Evolutionary conservation across 2,797 vertebrate species (phyloP).

Genomic region (Onychomys leucogaster): DNA sequence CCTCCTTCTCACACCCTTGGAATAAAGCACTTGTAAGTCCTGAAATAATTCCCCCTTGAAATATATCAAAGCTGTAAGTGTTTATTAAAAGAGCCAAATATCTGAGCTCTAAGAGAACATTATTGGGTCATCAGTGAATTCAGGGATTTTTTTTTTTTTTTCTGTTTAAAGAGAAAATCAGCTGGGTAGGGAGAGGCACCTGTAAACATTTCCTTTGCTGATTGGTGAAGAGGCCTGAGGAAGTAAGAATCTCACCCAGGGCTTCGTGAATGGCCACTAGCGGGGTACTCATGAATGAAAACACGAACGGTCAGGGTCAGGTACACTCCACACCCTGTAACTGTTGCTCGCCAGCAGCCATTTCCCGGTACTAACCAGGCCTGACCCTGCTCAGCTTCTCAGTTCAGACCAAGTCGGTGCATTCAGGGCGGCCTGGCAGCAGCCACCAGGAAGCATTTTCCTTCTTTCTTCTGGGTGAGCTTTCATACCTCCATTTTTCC

Average conservation of each 20-base stretch:
- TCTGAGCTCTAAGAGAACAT: conserved; percentile 74
- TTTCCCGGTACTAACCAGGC: not conserved
- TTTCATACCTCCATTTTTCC: conserved; percentile 48
- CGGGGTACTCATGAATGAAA: not conserved
- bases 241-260: not conserved
- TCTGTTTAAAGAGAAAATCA: not conserved
- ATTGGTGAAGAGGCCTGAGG: not conserved
- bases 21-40: not conserved
- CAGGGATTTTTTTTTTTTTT: not conserved
- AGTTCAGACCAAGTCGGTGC: not conserved
- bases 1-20: not conserved
- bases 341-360: not conserved
- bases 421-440: not conserved
- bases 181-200: not conserved
- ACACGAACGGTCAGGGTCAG: not conserved
- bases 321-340: not conserved
- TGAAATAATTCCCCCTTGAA: conserved; percentile 25
- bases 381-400: not conserved
- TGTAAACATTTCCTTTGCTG: not conserved
- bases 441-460: not conserved
- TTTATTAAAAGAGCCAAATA: conserved; percentile 55
- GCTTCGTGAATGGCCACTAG: conserved; percentile 26
- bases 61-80: not conserved
- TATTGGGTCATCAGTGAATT: conserved; percentile 33
- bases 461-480: conserved; percentile 48